A percentile compares a stretch with the other conserved stretches of the same genome.
phyloP scores from a whole-genome alignment of 1,140 invertebrate genomes.

The Pogonognathellus flavescens region DNA sequence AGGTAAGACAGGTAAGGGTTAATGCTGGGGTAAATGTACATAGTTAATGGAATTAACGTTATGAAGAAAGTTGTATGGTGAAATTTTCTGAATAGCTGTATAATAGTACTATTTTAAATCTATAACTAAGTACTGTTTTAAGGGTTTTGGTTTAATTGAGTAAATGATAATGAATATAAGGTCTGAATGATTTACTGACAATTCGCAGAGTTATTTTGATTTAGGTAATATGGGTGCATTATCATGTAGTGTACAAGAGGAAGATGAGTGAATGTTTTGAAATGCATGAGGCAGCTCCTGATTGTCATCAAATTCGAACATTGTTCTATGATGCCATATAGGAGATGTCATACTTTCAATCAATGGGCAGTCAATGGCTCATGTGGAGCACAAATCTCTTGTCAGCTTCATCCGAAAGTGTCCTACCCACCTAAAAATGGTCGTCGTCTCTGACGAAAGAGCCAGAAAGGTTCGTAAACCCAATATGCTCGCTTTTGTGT shows the following conservation, averaged over 20 bases:
- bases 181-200: too few relatives aligned
- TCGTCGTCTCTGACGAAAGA: slow-evolving; percentile 95
- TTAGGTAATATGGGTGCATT: too few relatives aligned
- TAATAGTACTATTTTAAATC: too few relatives aligned
- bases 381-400: slow-evolving; percentile 82
- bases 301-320: slow-evolving; percentile 26
- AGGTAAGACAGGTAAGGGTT: too few relatives aligned
- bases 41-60: too few relatives aligned
- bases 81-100: too few relatives aligned
- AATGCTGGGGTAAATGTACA: too few relatives aligned
- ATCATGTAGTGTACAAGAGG: not conserved
- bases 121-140: not conserved
- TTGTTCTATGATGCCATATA: slow-evolving; percentile 69
- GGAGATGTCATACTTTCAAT: slow-evolving; percentile 92
- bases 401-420: slow-evolving; percentile 92
- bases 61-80: too few relatives aligned
- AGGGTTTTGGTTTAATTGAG: too few relatives aligned
- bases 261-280: not conserved
- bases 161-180: too few relatives aligned
- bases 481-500: slow-evolving; percentile 19
- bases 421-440: slow-evolving; percentile 91
- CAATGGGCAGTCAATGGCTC: slow-evolving; percentile 92
- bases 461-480: slow-evolving; percentile 82
- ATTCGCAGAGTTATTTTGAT: too few relatives aligned
- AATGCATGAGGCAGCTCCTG: slow-evolving; percentile 33